Percentiles rank a stretch among this genome's conserved stretches.
Conservation (phyloP, 2,797 vertebrate genomes). For the Apogon hyalosoma region DNA sequence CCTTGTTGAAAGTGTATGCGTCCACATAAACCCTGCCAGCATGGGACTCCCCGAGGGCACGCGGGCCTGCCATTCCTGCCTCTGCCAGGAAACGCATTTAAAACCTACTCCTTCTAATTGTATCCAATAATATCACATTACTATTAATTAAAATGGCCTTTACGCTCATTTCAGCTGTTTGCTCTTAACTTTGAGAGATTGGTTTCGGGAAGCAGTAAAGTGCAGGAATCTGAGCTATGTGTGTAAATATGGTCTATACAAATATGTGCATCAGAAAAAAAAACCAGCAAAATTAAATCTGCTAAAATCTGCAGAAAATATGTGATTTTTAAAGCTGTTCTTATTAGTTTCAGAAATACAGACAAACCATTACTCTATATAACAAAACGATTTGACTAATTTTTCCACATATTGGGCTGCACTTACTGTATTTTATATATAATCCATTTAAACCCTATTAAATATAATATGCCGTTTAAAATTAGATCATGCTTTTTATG, state of each 20-base stretch:
- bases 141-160: slow-evolving; percentile 35
- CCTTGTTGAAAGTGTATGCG: slow-evolving; percentile 76
- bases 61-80: slow-evolving; percentile 41
- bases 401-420: too few relatives aligned
- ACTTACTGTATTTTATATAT: too few relatives aligned
- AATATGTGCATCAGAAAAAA: background rate
- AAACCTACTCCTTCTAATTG: slow-evolving; percentile 45
- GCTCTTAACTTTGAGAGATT: slow-evolving; percentile 5
- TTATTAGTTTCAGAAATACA: background rate
- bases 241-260: background rate
- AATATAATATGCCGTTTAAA: background rate
- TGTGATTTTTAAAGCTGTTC: background rate
- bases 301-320: background rate
- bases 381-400: too few relatives aligned
- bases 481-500: background rate
- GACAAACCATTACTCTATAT: background rate
- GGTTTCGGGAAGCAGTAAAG: background rate
- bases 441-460: background rate
- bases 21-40: slow-evolving; percentile 79
- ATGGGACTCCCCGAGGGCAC: slow-evolving; percentile 74
- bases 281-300: background rate
- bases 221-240: background rate
- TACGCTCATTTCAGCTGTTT: background rate
- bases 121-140: slow-evolving; percentile 31
- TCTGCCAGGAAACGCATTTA: slow-evolving; percentile 54